These are phyloP conservation scores for Pristionchus arcanus DNA, from an alignment of 2,888 invertebrate genomes.

Conservation along the genomic window DNA sequence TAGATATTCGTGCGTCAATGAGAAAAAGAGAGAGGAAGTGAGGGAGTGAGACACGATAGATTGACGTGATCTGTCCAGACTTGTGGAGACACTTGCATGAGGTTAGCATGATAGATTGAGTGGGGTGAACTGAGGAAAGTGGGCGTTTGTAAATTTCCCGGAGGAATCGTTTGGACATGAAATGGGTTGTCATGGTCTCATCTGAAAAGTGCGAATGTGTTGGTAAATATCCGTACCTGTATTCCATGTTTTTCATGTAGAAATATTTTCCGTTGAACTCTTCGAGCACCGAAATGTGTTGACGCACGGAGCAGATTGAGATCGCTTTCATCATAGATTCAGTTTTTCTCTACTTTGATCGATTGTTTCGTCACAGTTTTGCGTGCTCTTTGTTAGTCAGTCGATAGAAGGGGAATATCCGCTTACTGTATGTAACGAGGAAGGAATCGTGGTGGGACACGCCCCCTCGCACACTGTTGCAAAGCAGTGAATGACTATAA, in stretches of 20 bases:
- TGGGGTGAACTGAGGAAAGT: too few relatives aligned
- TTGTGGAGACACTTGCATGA: not conserved
- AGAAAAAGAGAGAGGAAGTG: conserved; percentile 30
- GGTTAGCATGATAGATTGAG: not conserved
- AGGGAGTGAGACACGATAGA: conserved; percentile 24
- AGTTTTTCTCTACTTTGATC: conserved; percentile 20
- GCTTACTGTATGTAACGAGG: not conserved
- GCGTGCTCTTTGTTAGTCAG: not conserved
- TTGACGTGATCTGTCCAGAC: not conserved
- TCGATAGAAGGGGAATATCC: not conserved
- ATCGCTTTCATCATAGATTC: not conserved
- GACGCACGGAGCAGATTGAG: not conserved
- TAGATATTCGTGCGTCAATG: not conserved
- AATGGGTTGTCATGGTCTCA: too few relatives aligned
- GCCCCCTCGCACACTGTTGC: conserved; percentile 6
- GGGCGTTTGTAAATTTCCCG: too few relatives aligned
- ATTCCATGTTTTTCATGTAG: too few relatives aligned
- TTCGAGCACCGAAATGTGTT: not conserved
- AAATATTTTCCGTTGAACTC: too few relatives aligned
- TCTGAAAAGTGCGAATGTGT: too few relatives aligned
- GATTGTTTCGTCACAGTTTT: not conserved
- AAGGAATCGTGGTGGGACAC: not conserved
- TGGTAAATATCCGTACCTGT: too few relatives aligned
- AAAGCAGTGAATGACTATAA: not conserved
- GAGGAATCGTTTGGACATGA: too few relatives aligned